Evolutionary conservation across 92 coral and sea anemone species (phyloP), one percentile per base, ranked within the genome.

Genomic region (Zoanthus solanderi): DNA sequence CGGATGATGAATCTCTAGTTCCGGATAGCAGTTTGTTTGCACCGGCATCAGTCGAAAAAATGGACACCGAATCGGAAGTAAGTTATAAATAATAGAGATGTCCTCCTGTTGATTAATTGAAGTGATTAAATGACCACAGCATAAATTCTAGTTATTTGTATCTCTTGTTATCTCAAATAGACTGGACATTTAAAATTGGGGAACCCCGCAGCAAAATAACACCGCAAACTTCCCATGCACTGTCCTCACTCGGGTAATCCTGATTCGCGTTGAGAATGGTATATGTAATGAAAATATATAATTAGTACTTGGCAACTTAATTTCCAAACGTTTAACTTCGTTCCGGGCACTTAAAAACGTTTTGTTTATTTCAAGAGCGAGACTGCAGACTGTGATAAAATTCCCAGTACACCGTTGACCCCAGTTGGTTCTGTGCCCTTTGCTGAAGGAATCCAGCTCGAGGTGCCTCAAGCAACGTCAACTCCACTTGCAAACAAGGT

Each of bases 401-500:
- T 68, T 68, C 45, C 44, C 9, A 12, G 9, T 7, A 29, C 73
- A 68, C 73, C 46, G 73, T 68, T 31, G 73, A 68, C 73, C 9
- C 73, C 73, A 31, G 73, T 68, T 68, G 15, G 28, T 61, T 61
- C 68, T 16, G 9, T 61, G 68, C 66, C 72, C 72, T 18, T 23
- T 18, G 45, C 73, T 30, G 73, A 68, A 68, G 73, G 73, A 68
- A 68, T 68, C 73, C 73, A 9, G 4, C 45, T 68, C 44, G 73
- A 68, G 73, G 45, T 68, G 73, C 42, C 45, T 68, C 73, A 68
- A 68, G 73, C 73, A 9, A 68, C 45, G 73, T 31, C 73, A 9
- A 68, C 73, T 68, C 73, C 73, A 68, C 73, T 68, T 68, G 73
- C 73, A 29, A 68, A 16, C 73, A 30, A 68, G 73, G 73, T 68